A percentile compares a stretch with the other conserved stretches of the same genome.
Evolutionary conservation across 2,888 invertebrate genomes (phyloP).

Genomic region (Anarsia innoxiella): DNA sequence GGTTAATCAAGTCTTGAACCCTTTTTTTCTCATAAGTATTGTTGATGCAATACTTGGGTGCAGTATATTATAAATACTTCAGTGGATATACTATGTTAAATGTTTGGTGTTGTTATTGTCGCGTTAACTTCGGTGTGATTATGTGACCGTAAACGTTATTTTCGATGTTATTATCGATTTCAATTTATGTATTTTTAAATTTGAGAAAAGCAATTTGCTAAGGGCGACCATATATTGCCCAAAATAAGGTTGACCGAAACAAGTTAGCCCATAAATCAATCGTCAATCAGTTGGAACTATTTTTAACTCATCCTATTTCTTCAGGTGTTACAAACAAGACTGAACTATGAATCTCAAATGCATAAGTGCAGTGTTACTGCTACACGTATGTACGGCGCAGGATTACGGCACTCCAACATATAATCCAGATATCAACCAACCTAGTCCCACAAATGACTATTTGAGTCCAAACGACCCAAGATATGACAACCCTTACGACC

Average conservation of each 20-base stretch:
- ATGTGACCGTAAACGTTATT: too few relatives aligned
- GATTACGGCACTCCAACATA: conserved; percentile 55
- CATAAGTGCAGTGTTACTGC: conserved; percentile 29
- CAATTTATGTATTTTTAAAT: too few relatives aligned
- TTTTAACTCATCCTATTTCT: conserved; percentile 25
- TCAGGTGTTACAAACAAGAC: conserved; percentile 43
- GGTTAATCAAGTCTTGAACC: conserved; percentile 32
- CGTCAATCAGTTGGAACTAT: too few relatives aligned
- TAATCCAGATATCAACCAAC: conserved; percentile 41
- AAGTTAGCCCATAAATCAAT: too few relatives aligned
- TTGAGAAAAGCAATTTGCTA: too few relatives aligned
- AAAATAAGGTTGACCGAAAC: too few relatives aligned
- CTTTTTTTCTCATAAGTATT: conserved; percentile 1
- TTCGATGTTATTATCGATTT: too few relatives aligned
- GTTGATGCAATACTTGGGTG: too few relatives aligned
- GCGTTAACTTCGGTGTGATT: conserved; percentile 16
- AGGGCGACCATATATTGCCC: too few relatives aligned
- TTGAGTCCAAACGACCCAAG: conserved; percentile 34
- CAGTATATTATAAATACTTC: too few relatives aligned
- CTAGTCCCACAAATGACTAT: conserved; percentile 57
- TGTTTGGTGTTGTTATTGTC: conserved; percentile 7
- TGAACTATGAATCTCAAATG: conserved; percentile 62
- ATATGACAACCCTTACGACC: conserved; percentile 60
- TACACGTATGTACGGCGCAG: conserved; percentile 44
- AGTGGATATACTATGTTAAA: too few relatives aligned